Evolutionary conservation across 2,888 invertebrate genomes (phyloP), one percentile per base, ranked within the genome.

Genomic region (Heliconius erato): DNA sequence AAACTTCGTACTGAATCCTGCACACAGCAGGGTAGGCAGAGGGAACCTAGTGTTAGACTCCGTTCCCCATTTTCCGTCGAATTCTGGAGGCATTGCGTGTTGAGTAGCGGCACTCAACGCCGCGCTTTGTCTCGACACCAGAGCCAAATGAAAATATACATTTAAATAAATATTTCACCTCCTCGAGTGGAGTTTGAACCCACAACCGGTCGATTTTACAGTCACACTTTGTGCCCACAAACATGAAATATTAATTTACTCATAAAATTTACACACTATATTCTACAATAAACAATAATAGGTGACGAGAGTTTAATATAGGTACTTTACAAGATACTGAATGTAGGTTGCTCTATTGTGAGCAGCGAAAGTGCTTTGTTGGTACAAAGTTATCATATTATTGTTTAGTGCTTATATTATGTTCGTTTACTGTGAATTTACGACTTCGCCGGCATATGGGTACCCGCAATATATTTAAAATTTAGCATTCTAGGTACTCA

Each of bases 371-470:
- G 82, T 79, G 35, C 74, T 76, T 23, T 49, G 72, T 79, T 79
- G 69, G 65, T 74, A 81, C 69, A 77, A 77, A 77, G 69, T 76
- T 81, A 76, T 80, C 69, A 63, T 44, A 63, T 69, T 81, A 77
- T 77, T 77, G 76, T 63, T 63, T 26, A 71, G 63, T 80, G 35
- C 49, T 71, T 49, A 72, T 69, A 76, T 77, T 67, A 72, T 79
- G 63, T 76, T 65, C 40, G 65, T 26, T 82, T 80, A 77, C 77
- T 44, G 80, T 77, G 65, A 77, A 79, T 79, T 82, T 82, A 82
- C 76, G 71, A 76, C 77, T 63, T 68, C 68, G 68, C 59, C 35
- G 35, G 63, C 63, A 76, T 84, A 82, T 67, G 79, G 74, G 82
- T 32, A 67, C 74, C 74, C 80, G 79, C 65, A 84, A 79, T 44